Base-by-base conservation (phyloP, 2,888 invertebrate genomes). In the Mythimna vitellina region DNA sequence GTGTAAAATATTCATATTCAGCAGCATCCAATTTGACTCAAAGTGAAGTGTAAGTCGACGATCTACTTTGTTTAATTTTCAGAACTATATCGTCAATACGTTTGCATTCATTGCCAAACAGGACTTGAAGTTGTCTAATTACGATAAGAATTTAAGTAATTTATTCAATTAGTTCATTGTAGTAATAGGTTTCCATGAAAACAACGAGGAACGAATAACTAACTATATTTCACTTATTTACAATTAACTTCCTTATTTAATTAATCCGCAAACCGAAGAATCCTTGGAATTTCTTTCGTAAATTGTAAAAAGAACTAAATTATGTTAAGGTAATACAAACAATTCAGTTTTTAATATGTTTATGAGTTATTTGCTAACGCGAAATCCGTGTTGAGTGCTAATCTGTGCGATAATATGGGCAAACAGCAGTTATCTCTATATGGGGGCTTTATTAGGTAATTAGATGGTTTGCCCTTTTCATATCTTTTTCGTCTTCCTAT, bases 341-440 rank as follows among this genome's bases (percentile, higher is more conserved):
- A 61, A 17, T 20, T 12, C 14, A n/a, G 6, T 46, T 35, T 70
- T 72, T 53, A 64, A 10, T 63, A 65, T 70, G 46, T 66, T 61
- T 58, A 72, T 42, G 42, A 70, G 58, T 35, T 42, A 64, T 60
- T 53, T 42, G 58, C 62, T 84, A 86, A 84, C 72, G 65, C 67
- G 53, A 76, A 84, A 84, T 71, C 51, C 82, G 38, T 78, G 86
- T 83, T 81, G 29, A 65, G 32, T 29, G 32, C 53, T 83, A 80
- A 83, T 86, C 86, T 57, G 60, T 6, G 51, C 25, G 86, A 83
- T 83, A 86, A 62, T 14, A 29, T 32, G n/a, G 0, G 49, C 68
- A 74, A 76, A 83, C 77, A 86, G 17, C 57, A 22, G 46, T 74
- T 86, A 83, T 82, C 79, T 74, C 53, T 54, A 20, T 29, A 29